Conservation (phyloP, 2,888 invertebrate species). For the Dendrolimus houi region DNA sequence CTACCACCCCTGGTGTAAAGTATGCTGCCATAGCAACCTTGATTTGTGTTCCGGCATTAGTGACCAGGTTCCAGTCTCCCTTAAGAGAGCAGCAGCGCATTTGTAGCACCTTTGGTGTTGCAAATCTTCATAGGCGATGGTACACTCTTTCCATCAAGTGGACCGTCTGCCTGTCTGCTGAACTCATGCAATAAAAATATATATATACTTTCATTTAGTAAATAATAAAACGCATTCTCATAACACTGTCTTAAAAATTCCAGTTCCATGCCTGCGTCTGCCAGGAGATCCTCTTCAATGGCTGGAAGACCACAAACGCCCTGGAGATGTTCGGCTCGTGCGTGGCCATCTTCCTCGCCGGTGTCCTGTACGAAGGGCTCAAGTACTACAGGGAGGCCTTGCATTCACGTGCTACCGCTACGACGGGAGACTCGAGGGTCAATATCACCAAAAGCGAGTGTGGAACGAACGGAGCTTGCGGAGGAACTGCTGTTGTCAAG, state of each 20-base stretch:
- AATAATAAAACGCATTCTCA: no score
- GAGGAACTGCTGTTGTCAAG: constrained; percentile 56
- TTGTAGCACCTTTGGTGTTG: no score
- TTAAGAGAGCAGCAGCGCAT: no score
- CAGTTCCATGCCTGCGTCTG: constrained; percentile 87
- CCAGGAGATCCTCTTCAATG: constrained; percentile 86
- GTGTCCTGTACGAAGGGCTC: constrained; percentile 95
- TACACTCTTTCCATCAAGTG: no score
- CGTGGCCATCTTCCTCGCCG: constrained; percentile 91
- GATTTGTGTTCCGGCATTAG: no score
- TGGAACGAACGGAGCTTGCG: constrained; percentile 48
- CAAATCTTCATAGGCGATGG: no score
- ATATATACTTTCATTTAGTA: no score
- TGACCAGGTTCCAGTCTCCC: no score
- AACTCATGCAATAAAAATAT: no score
- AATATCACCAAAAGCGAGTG: constrained; percentile 70
- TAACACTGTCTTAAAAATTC: constrained; percentile 29
- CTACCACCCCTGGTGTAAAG: no score
- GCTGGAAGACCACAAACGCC: constrained; percentile 84
- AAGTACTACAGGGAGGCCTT: constrained; percentile 84
- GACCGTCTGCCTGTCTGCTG: no score
- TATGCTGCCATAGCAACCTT: no score
- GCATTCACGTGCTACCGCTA: constrained; percentile 38
- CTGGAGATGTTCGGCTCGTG: constrained; percentile 91
- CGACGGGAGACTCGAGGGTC: constrained; percentile 54